Evolutionary conservation across 1,140 invertebrate species (phyloP).

Genomic region (Phocides pigmalion): DNA sequence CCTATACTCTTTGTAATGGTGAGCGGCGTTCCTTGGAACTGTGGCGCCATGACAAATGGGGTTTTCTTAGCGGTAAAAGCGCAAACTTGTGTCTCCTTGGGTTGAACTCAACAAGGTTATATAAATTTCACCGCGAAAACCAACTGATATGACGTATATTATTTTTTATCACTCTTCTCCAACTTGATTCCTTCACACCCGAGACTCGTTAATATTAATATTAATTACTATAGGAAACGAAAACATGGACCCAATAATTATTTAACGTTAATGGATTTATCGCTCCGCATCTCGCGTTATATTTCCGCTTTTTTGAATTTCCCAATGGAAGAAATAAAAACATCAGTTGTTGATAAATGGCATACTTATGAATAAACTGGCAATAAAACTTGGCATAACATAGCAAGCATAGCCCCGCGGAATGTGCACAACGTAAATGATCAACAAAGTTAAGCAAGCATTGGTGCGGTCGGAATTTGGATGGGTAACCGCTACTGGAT

Average conservation of each 20-base stretch:
- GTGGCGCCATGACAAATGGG: no score
- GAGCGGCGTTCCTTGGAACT: no score
- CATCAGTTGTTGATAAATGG: not conserved
- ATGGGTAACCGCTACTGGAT: no score
- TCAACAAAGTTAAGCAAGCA: no score
- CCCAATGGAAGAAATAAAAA: not conserved
- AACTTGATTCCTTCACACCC: not conserved
- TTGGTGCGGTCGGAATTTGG: no score
- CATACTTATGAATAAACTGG: conserved; percentile 15
- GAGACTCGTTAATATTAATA: not conserved
- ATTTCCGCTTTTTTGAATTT: conserved; percentile 1
- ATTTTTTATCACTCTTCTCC: not conserved
- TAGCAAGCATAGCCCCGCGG: no score
- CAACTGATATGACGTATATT: not conserved
- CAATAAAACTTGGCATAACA: conserved; percentile 12
- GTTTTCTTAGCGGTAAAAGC: no score
- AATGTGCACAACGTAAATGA: no score
- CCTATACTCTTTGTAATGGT: no score
- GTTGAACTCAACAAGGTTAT: no score
- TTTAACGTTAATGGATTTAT: not conserved
- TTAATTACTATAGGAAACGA: not conserved
- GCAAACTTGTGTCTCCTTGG: no score
- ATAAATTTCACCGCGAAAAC: not conserved
- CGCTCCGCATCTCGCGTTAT: not conserved
- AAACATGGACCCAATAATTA: not conserved